Evolutionary conservation across 2,797 vertebrate species (phyloP).

Genomic region (Chaunax sp.): DNA sequence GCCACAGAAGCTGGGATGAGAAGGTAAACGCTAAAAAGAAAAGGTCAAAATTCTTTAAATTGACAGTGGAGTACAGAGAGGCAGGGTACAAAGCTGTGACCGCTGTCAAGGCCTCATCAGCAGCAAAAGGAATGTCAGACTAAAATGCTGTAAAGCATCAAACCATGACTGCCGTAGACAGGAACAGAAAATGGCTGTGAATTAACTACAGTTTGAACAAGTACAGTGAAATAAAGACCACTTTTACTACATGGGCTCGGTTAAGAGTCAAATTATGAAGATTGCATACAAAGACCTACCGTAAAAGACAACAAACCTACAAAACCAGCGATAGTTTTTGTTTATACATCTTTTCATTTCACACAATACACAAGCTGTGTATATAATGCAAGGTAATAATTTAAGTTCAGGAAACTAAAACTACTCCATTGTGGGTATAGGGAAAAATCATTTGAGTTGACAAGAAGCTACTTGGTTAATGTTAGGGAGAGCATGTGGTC

Average conservation of each 20-base stretch:
- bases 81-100: constrained; percentile 66
- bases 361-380: too few relatives aligned
- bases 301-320: too few relatives aligned
- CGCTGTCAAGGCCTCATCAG: constrained; percentile 69
- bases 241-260: constrained; percentile 19
- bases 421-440: too few relatives aligned
- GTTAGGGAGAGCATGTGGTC: constrained; percentile 3
- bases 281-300: too few relatives aligned
- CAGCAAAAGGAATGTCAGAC: constrained; percentile 42
- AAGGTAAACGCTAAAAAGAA: constrained; percentile 28
- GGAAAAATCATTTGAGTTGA: not conserved
- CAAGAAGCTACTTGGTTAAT: not conserved
- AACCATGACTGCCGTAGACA: constrained; percentile 55
- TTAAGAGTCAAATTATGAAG: constrained; percentile 15
- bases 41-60: constrained; percentile 60
- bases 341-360: too few relatives aligned
- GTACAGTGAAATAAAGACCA: constrained; percentile 23
- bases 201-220: constrained; percentile 1
- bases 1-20: constrained; percentile 11
- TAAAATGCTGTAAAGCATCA: constrained; percentile 70
- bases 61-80: constrained; percentile 60
- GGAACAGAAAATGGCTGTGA: constrained; percentile 44
- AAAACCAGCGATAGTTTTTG: too few relatives aligned
- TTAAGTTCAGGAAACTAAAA: not conserved
- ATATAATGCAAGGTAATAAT: not conserved